Conservation (phyloP, 2,113 vertebrate genomes). For the Craseonycteris thonglongyai region DNA sequence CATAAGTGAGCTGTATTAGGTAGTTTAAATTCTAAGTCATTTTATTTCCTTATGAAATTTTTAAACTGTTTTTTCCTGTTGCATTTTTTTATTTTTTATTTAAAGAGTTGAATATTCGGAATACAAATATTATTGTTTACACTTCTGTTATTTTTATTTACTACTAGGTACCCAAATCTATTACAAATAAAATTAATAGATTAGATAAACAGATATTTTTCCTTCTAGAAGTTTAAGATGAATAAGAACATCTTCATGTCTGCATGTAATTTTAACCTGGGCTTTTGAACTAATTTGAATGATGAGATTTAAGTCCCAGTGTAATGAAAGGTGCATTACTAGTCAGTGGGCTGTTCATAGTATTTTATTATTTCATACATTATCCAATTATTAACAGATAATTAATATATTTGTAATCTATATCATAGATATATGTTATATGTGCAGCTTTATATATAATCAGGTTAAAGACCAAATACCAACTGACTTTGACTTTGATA, state of each 20-base stretch:
- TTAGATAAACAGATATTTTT: slow-evolving; percentile 28
- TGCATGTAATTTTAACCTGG: slow-evolving; percentile 22
- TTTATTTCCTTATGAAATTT: too few relatives aligned
- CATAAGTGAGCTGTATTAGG: neutral
- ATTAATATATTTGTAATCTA: neutral
- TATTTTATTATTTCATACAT: neutral
- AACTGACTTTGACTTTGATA: neutral
- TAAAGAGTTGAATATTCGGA: neutral
- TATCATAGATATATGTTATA: neutral
- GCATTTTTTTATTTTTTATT: slow-evolving; percentile 22
- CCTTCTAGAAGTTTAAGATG: neutral
- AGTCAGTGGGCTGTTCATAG: neutral
- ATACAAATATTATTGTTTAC: neutral
- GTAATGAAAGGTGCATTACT: neutral
- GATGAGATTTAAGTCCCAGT: neutral
- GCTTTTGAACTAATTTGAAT: slow-evolving; percentile 27
- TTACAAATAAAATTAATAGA: neutral
- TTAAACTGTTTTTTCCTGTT: neutral
- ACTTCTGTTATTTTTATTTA: neutral
- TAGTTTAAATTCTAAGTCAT: neutral
- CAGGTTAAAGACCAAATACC: neutral
- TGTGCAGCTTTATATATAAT: neutral
- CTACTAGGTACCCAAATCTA: neutral
- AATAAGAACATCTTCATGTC: neutral
- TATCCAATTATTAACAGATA: neutral